Conservation (phyloP, 2,113 vertebrate species). For the Spea multiplicata region DNA sequence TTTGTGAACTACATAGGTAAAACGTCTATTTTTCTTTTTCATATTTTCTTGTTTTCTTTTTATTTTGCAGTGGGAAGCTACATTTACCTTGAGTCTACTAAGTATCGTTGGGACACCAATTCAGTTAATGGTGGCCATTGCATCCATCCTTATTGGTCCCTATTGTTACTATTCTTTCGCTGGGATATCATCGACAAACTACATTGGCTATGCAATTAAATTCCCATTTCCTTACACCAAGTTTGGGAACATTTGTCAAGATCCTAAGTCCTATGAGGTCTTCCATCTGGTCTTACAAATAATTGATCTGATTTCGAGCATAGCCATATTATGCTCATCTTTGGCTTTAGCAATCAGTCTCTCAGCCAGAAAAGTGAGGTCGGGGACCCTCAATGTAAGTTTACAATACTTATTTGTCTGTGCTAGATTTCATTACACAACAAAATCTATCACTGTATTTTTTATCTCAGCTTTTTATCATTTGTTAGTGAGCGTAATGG, state of each 20-base stretch:
- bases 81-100: constrained; percentile 54
- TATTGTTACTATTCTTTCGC: constrained; percentile 53
- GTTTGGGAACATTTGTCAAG: constrained; percentile 51
- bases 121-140: constrained; percentile 57
- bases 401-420: too few species aligned
- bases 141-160: constrained; percentile 54
- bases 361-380: constrained; percentile 40
- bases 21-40: constrained; percentile 42
- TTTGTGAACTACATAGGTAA: not conserved
- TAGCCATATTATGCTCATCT: constrained; percentile 43
- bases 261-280: constrained; percentile 34
- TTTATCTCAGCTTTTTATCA: too few species aligned
- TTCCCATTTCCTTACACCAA: constrained; percentile 52
- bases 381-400: constrained; percentile 49
- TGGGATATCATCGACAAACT: constrained; percentile 53
- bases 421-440: too few species aligned
- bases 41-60: not conserved
- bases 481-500: too few species aligned
- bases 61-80: constrained; percentile 59
- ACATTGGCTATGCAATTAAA: constrained; percentile 45
- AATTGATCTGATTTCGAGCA: constrained; percentile 12
- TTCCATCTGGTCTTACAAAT: constrained; percentile 52
- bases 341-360: constrained; percentile 48
- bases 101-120: constrained; percentile 48
- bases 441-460: too few species aligned